phyloP scores from a whole-genome alignment of 2,113 vertebrate genomes.

The Rhagologus leucostigma region DNA sequence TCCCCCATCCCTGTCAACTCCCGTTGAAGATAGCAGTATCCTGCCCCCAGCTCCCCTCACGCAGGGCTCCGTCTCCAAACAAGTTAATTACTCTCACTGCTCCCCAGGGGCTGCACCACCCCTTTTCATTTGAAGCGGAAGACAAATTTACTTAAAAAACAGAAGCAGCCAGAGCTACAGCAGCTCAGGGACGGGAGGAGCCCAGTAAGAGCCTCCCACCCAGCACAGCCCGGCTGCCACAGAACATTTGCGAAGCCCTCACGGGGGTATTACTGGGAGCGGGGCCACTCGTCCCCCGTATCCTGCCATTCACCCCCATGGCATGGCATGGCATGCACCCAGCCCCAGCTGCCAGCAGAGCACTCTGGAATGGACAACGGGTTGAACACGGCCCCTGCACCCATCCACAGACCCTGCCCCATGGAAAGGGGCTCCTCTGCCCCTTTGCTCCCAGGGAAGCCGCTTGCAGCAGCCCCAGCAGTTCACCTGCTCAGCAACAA shows the following conservation, averaged over 20 bases:
- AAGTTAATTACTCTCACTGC: not conserved
- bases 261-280: fast-evolving
- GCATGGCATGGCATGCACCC: not conserved
- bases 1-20: not conserved
- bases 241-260: not conserved
- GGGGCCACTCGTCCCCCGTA: fast-evolving
- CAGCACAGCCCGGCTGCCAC: not conserved
- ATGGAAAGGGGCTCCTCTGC: not conserved
- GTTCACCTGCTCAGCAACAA: not conserved
- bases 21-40: fast-evolving
- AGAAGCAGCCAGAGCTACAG: not conserved
- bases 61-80: not conserved
- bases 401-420: not conserved
- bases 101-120: not conserved
- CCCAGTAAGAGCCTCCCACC: not conserved
- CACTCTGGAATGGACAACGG: not conserved
- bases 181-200: fast-evolving
- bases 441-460: not conserved
- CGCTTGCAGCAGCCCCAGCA: not conserved
- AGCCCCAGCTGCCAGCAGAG: not conserved
- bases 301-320: not conserved
- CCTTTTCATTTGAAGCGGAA: not conserved
- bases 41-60: not conserved
- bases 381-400: not conserved
- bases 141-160: not conserved